Evolutionary conservation across 2,888 invertebrate species (phyloP).

Genomic region (Chouioia cunea): DNA sequence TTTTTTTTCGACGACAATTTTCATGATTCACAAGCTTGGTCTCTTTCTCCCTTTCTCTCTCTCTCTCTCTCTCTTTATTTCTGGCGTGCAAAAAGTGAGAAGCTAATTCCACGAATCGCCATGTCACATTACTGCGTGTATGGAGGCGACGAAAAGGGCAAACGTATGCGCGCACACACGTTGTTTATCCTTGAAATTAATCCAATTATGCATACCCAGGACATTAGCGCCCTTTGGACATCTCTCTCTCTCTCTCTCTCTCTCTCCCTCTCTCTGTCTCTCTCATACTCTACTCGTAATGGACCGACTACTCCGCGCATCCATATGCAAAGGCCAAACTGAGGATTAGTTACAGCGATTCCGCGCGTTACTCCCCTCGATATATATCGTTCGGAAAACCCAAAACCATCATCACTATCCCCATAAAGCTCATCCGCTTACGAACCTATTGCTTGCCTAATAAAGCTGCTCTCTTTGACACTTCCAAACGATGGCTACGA

Average conservation of each 20-base stretch:
- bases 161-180: background rate
- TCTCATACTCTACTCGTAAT: too few species aligned
- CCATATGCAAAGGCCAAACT: conserved; percentile 59
- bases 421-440: conserved; percentile 7
- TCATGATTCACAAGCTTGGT: background rate
- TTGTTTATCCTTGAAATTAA: conserved; percentile 60
- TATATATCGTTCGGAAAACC: conserved; percentile 47
- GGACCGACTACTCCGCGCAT: conserved; percentile 48
- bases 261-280: too few species aligned
- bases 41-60: background rate
- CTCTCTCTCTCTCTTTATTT: conserved; percentile 8
- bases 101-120: conserved; percentile 41
- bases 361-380: conserved; percentile 47
- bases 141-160: background rate
- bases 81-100: background rate
- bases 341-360: conserved; percentile 58
- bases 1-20: too few species aligned
- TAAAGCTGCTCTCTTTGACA: conserved; percentile 21
- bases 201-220: conserved; percentile 61
- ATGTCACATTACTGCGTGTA: conserved; percentile 43
- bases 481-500: background rate
- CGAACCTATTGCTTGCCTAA: conserved; percentile 36
- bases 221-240: conserved; percentile 54
- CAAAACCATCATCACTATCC: conserved; percentile 44
- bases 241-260: too few species aligned